These are phyloP conservation scores for Dermatemys mawii DNA, from an alignment of 2,113 vertebrate species.

Conservation along the genomic window DNA sequence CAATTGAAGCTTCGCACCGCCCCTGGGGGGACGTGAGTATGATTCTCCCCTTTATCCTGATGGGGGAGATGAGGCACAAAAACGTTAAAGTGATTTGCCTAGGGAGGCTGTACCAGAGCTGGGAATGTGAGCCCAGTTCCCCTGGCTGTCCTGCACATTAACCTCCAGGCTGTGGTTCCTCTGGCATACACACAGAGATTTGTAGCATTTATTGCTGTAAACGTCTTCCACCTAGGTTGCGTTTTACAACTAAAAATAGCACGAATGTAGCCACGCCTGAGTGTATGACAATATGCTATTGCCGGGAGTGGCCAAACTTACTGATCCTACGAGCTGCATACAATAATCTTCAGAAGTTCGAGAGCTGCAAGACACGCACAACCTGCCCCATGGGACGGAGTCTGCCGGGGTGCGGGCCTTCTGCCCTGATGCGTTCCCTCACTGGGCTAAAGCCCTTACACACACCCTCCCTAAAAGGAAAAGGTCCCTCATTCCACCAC, in stretches of 20 bases:
- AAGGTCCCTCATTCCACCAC: too few species aligned
- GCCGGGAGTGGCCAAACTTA: too few species aligned
- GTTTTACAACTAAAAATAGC: not conserved
- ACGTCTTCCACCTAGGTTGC: not conserved
- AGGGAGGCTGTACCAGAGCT: not conserved
- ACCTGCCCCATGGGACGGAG: too few species aligned
- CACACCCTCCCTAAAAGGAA: too few species aligned
- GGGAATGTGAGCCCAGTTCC: not conserved
- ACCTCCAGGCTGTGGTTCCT: not conserved
- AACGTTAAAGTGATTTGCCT: not conserved
- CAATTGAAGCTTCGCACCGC: not conserved
- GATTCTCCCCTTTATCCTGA: not conserved
- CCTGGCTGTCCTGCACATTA: not conserved
- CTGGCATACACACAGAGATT: not conserved
- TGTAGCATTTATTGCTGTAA: not conserved
- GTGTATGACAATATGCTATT: not conserved
- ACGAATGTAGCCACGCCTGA: not conserved
- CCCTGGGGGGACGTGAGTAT: not conserved
- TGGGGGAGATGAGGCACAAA: not conserved
- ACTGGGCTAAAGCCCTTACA: too few species aligned
- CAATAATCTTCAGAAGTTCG: too few species aligned
- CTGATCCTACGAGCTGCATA: too few species aligned
- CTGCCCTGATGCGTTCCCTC: too few species aligned
- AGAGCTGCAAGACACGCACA: too few species aligned
- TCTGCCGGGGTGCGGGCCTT: too few species aligned